Evolutionary conservation across 2,797 vertebrate species (phyloP), one percentile per base, ranked within the genome.

Genomic region (Denticeps clupeoides): DNA sequence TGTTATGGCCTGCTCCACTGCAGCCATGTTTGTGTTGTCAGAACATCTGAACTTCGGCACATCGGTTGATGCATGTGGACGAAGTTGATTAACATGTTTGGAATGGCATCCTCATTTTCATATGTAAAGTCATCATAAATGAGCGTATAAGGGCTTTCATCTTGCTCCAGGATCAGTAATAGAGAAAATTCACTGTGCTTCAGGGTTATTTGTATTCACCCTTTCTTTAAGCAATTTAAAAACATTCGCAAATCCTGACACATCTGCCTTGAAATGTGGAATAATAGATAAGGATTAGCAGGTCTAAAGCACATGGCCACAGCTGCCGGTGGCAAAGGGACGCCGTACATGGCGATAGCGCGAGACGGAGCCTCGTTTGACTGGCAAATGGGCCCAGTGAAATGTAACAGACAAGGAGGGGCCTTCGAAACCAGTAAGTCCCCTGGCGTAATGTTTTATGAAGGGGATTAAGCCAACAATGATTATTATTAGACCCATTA

Each of bases 131-230:
- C n/a, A n/a, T n/a, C n/a, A n/a, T n/a, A n/a, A n/a, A n/a, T n/a
- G n/a, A n/a, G n/a, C n/a, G n/a, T n/a, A n/a, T n/a, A n/a, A n/a
- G n/a, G n/a, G n/a, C 70, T 77, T 76, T 82, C 58, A 59, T 69
- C 63, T 56, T 21, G 49, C 52, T 65, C 18, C 33, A 24, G 25
- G 28, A 15, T 69, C 69, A 75, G n/a, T n/a, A n/a, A n/a, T n/a
- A n/a, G n/a, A n/a, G n/a, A n/a, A n/a, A n/a, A n/a, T 32, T 40
- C 38, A 56, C 46, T 37, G 60, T 44, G 33, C 47, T 55, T 55
- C 44, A 41, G 25, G 11, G 25, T 18, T 4, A 8, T 26, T 23
- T 8, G 55, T 32, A 21, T 19, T 19, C 38, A 21, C 41, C 33
- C 45, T 21, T 40, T 26, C 48, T 47, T 26, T 26, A 26, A 22